Evolutionary conservation across 2,888 invertebrate genomes (phyloP).

Genomic region (Cantharis lateralis): DNA sequence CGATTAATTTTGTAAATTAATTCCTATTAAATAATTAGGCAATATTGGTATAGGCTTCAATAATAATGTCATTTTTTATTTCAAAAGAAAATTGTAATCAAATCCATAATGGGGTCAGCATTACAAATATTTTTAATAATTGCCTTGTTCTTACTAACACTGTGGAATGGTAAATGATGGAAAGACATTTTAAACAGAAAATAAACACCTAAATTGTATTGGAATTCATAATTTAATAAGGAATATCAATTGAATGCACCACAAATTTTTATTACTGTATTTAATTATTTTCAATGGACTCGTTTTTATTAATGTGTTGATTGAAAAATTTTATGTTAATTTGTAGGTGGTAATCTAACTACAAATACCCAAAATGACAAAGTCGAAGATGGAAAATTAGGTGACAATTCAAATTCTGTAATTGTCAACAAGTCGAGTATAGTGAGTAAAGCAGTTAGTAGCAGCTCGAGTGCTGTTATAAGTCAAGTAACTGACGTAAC

Average conservation of each 20-base stretch:
- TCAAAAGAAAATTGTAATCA: background rate
- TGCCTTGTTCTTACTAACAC: background rate
- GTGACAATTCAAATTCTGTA: constrained; percentile 40
- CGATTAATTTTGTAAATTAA: background rate
- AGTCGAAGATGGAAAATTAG: constrained; percentile 50
- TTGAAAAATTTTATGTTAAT: constrained; percentile 5
- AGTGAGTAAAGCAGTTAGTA: constrained; percentile 29
- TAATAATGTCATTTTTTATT: background rate
- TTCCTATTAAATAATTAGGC: background rate
- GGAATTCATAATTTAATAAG: background rate
- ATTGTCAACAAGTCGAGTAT: constrained; percentile 34
- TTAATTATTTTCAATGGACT: background rate
- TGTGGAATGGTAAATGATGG: background rate
- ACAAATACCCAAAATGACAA: constrained; percentile 50
- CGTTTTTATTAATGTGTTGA: background rate
- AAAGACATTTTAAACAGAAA: background rate
- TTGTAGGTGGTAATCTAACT: constrained; percentile 22
- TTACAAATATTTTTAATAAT: background rate
- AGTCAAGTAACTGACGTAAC: constrained; percentile 41
- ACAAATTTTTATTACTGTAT: no score
- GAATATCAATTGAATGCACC: background rate
- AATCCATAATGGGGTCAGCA: background rate
- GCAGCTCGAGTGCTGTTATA: constrained; percentile 27
- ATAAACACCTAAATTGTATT: background rate
- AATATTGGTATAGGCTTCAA: background rate